Conservation (phyloP, 2,888 invertebrate genomes). For the Timandra comae region DNA sequence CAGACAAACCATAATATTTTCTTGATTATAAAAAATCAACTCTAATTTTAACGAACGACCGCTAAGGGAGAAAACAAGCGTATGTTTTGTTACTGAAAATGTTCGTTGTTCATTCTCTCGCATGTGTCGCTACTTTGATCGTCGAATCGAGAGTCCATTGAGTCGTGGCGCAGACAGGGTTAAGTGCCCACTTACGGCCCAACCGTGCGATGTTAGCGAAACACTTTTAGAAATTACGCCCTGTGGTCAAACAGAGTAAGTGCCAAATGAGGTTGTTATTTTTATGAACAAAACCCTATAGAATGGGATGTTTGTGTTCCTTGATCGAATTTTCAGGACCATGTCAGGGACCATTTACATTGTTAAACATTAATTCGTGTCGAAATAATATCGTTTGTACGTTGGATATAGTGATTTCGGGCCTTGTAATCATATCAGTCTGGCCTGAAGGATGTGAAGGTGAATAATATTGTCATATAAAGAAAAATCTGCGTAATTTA, state of each 20-base stretch:
- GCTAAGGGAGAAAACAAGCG: not conserved
- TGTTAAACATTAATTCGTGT: too few relatives aligned
- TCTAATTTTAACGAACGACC: not conserved
- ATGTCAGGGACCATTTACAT: too few relatives aligned
- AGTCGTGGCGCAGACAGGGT: constrained; percentile 16
- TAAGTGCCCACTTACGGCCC: constrained; percentile 17
- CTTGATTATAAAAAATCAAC: not conserved
- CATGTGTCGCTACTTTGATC: constrained; percentile 27
- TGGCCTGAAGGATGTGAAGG: too few relatives aligned
- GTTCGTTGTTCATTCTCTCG: constrained; percentile 18
- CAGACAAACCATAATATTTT: too few relatives aligned
- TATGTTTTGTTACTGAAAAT: constrained; percentile 4
- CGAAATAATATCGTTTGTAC: too few relatives aligned
- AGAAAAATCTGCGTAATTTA: too few relatives aligned
- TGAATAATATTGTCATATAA: too few relatives aligned
- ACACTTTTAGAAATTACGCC: constrained; percentile 15
- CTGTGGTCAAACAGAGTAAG: constrained; percentile 9
- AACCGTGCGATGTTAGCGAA: constrained; percentile 15
- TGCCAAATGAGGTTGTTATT: constrained; percentile 5
- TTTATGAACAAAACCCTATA: constrained; percentile 1
- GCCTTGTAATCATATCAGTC: too few relatives aligned
- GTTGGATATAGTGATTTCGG: too few relatives aligned
- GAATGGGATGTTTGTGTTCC: not conserved
- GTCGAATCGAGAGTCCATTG: constrained; percentile 21
- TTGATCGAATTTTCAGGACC: too few relatives aligned